phyloP scores from a whole-genome alignment of 2,113 vertebrate species.

The Tragelaphus scriptus region DNA sequence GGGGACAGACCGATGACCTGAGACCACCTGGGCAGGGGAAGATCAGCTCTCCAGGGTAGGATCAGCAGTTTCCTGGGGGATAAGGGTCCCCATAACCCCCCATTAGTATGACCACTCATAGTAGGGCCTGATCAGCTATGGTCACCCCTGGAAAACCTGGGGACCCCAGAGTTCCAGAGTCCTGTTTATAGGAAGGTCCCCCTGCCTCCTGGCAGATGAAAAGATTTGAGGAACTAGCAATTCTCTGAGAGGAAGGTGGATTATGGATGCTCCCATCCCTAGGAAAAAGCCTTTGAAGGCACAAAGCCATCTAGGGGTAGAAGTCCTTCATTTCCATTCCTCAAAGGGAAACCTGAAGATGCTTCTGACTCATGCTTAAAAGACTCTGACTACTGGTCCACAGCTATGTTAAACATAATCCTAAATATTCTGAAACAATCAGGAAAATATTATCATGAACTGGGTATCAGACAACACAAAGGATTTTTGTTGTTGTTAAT shows the following conservation, averaged over 20 bases:
- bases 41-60: background rate
- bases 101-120: background rate
- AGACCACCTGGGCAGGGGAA: background rate
- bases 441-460: background rate
- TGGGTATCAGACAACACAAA: background rate
- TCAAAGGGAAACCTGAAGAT: background rate
- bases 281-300: background rate
- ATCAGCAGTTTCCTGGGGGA: background rate
- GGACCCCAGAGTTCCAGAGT: background rate
- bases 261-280: background rate
- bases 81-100: fast-evolving
- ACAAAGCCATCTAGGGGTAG: background rate
- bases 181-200: background rate
- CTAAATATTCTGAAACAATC: background rate
- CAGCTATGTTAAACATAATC: background rate
- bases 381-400: background rate
- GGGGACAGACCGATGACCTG: background rate
- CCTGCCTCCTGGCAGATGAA: background rate
- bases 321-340: background rate
- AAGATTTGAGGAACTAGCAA: background rate
- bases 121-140: background rate
- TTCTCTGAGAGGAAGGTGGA: background rate
- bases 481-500: background rate
- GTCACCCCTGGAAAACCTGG: background rate
- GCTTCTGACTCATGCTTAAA: background rate